These are phyloP conservation scores for Hylaeus volcanicus DNA, from an alignment of 1,140 invertebrate genomes.

Conservation along the genomic window DNA sequence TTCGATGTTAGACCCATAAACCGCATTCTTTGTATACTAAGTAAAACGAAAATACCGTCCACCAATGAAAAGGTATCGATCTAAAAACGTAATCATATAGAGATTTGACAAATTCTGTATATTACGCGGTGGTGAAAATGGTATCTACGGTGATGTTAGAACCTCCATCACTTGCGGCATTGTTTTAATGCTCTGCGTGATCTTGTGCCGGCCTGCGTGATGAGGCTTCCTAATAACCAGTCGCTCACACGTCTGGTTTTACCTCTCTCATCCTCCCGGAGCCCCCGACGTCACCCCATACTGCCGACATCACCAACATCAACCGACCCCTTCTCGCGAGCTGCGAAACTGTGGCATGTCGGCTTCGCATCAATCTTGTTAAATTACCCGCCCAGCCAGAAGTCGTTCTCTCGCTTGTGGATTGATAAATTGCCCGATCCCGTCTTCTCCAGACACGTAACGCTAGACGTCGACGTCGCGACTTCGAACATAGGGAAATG, in stretches of 20 bases:
- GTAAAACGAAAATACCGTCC: too few relatives aligned
- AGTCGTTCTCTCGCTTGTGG: slow-evolving; percentile 75
- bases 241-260: slow-evolving; percentile 71
- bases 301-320: slow-evolving; percentile 47
- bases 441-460: slow-evolving; percentile 75
- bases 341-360: slow-evolving; percentile 78
- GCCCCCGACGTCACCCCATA: slow-evolving; percentile 52
- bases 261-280: slow-evolving; percentile 59
- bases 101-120: slow-evolving; percentile 47
- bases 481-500: slow-evolving; percentile 50
- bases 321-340: slow-evolving; percentile 58
- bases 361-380: slow-evolving; percentile 79
- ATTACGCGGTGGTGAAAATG: slow-evolving; percentile 42
- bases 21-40: too few relatives aligned
- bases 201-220: slow-evolving; percentile 71
- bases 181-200: slow-evolving; percentile 69
- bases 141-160: slow-evolving; percentile 56
- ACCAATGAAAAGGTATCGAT: not conserved
- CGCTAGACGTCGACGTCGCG: slow-evolving; percentile 70
- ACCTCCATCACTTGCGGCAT: slow-evolving; percentile 61
- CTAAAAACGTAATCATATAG: slow-evolving; percentile 14
- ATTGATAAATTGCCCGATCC: slow-evolving; percentile 80
- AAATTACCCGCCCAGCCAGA: slow-evolving; percentile 78
- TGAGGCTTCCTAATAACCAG: slow-evolving; percentile 76
- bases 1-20: too few relatives aligned